Evolutionary conservation across 35 echinoderm and acorn worm species (phyloP).

Genomic region (Apostichopus japonicus): DNA sequence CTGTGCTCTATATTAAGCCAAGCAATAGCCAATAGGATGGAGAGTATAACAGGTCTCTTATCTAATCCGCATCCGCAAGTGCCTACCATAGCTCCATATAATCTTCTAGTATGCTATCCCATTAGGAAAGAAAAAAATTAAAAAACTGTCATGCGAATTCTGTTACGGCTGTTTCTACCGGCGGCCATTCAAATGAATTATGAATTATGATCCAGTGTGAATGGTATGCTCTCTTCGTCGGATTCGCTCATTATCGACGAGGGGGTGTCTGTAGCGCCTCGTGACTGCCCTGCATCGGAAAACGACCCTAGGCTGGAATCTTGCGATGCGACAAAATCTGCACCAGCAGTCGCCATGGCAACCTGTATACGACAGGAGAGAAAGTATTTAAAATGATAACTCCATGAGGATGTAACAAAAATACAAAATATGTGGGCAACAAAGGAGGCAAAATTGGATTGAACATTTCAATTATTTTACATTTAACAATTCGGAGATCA

Average conservation of each 20-base stretch:
- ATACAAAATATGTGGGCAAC: too few relatives aligned
- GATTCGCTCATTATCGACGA: slow-evolving; percentile 82
- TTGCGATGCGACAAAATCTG: slow-evolving; percentile 66
- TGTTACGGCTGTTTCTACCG: too few relatives aligned
- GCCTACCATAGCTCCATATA: not conserved
- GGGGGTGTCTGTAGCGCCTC: slow-evolving; percentile 96
- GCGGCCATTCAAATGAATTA: not conserved
- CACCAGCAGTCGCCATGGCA: slow-evolving; percentile 75
- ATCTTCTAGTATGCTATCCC: not conserved
- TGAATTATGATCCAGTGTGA: slow-evolving; percentile 8
- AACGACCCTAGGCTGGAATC: slow-evolving; percentile 91
- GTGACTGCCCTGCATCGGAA: slow-evolving; percentile 86
- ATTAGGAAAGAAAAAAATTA: not conserved
- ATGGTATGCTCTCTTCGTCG: slow-evolving; percentile 61
- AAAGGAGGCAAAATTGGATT: too few relatives aligned
- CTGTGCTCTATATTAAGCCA: too few relatives aligned
- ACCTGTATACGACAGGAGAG: slow-evolving; percentile 39
- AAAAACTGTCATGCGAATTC: too few relatives aligned
- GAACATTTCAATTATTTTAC: too few relatives aligned
- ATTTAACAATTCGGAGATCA: too few relatives aligned
- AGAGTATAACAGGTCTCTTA: too few relatives aligned
- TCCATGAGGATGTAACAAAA: not conserved
- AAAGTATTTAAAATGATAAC: too few relatives aligned
- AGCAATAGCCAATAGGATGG: too few relatives aligned
- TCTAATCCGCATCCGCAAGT: not conserved